These are phyloP conservation scores for Aleadryas rufinucha DNA, from an alignment of 2,113 vertebrate species.

Conservation along the genomic window DNA sequence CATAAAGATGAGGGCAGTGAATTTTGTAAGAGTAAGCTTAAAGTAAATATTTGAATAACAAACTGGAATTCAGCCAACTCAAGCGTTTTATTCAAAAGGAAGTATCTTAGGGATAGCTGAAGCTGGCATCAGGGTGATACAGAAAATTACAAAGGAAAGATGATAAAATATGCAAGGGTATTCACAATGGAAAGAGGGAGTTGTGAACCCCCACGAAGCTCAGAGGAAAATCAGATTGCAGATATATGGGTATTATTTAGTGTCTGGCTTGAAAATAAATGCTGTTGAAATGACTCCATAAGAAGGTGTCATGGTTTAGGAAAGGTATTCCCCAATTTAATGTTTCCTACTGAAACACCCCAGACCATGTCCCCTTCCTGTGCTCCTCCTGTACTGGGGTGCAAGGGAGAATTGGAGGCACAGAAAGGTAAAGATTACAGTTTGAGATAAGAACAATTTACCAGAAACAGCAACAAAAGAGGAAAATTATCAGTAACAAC, in stretches of 20 bases:
- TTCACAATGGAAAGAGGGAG: neutral
- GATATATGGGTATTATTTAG: neutral
- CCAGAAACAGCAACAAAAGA: neutral
- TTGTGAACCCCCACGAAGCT: neutral
- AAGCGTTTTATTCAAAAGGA: constrained; percentile 14
- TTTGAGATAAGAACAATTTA: neutral
- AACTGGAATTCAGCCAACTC: constrained; percentile 11
- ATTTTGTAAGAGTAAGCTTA: constrained; percentile 6
- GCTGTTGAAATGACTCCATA: neutral
- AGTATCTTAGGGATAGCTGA: neutral
- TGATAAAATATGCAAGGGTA: neutral
- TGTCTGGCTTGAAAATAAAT: neutral
- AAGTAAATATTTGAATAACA: constrained; percentile 54
- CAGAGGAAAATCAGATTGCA: neutral
- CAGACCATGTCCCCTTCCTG: rapidly evolving
- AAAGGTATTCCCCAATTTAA: neutral
- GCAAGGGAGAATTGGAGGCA: neutral
- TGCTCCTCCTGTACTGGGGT: neutral
- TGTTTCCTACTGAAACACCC: neutral
- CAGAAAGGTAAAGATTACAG: neutral
- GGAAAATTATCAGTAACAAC: neutral
- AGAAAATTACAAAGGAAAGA: neutral
- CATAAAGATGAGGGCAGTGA: neutral
- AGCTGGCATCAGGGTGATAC: neutral
- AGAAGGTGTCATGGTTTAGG: neutral